Base-by-base conservation (phyloP, 1,140 invertebrate genomes). In the Dinoponera quadriceps region DNA sequence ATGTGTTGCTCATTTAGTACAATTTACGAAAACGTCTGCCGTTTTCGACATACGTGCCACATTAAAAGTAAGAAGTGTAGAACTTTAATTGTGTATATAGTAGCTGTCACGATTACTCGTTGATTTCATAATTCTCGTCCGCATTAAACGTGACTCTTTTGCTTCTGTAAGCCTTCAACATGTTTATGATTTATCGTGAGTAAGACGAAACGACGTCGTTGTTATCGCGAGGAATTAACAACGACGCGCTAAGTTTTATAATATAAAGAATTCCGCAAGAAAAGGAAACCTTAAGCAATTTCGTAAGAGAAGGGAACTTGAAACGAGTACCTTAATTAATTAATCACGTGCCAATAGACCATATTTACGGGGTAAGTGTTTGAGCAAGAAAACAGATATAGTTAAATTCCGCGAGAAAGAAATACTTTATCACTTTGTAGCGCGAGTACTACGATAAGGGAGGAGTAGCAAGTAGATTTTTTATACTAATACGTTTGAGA, bases 1-100 rank as follows among this genome's bases (percentile, higher is more conserved):
- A 38, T n/a, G 18, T 11, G 57, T 80, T 4, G 9, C 7, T 48
- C 57, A 44, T 48, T 80, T n/a, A 69, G 22, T 80, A 57, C 33
- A 57, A 48, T 71, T 68, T 20, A 48, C 57, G 27, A 69, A 80
- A 71, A 80, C 25, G 18, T 25, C 16, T n/a, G n/a, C 7, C 2
- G 16, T 78, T 68, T 68, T 66, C 38, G 18, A 75, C 38, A 68
- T 49, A 71, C 44, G 65, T 80, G 75, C 65, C 75, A 80, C 75
- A 22, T 14, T 71, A 57, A 80, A 78, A 80, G 16, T 69, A 69
- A 48, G 18, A 69, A 48, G 13, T 27, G 18, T 69, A 80, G 57
- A 33, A 48, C 59, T 54, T 65, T 77, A 14, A 71, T 80, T 20
- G 55, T 69, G 51, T 69, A 78, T 78, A 69, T 71, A 71, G 14